Conservation (phyloP, 2,888 invertebrate genomes). For the Tortricodes alternella region DNA sequence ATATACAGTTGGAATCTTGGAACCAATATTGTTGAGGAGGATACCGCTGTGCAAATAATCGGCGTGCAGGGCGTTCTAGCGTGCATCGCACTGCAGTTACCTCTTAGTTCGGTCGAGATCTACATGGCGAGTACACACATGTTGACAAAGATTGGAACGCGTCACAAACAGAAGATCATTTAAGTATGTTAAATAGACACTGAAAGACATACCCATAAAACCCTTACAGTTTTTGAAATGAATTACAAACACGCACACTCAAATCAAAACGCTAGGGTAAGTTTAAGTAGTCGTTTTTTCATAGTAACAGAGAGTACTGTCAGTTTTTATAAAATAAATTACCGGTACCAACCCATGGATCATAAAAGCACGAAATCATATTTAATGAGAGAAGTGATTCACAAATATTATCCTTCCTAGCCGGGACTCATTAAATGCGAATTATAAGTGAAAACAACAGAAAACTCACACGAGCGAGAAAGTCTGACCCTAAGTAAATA, state of each 20-base stretch:
- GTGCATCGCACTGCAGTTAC: constrained; percentile 10
- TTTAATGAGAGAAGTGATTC: constrained; percentile 22
- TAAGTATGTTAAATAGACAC: no score
- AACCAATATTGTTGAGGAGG: constrained; percentile 27
- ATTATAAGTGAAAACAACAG: constrained; percentile 25
- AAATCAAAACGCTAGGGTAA: no score
- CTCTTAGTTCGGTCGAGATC: constrained; percentile 44
- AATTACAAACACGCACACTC: background rate
- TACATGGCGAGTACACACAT: constrained; percentile 41
- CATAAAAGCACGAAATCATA: constrained; percentile 4
- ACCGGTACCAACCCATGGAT: background rate
- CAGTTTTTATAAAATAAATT: no score
- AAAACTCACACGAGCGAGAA: constrained; percentile 18
- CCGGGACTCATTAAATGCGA: constrained; percentile 24
- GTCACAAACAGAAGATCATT: constrained; percentile 11
- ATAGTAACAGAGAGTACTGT: no score
- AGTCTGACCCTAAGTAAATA: constrained; percentile 27
- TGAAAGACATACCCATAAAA: background rate
- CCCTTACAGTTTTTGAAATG: background rate
- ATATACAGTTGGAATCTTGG: constrained; percentile 23
- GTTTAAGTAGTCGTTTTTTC: no score
- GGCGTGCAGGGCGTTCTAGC: constrained; percentile 33
- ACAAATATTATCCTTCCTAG: constrained; percentile 16
- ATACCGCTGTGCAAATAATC: constrained; percentile 36
- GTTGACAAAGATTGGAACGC: constrained; percentile 16